Evolutionary conservation across 2,113 vertebrate species (phyloP), one percentile per base, ranked within the genome.

Genomic region (Pandion haliaetus): DNA sequence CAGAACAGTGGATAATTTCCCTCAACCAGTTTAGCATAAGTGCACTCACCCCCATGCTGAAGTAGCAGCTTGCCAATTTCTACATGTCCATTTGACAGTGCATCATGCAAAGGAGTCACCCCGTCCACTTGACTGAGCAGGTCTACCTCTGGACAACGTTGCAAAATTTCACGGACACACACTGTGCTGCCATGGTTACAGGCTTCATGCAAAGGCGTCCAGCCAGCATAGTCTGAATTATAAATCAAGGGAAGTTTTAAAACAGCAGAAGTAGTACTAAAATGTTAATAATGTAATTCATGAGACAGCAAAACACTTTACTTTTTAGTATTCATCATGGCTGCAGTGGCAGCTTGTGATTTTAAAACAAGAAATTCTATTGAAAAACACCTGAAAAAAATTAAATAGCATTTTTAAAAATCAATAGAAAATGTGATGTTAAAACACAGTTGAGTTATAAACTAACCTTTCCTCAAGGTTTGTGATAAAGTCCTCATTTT

Each of bases 141-240:
- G 96, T 99, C 96, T 87, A 99, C 99, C 97, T 98, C 96, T 72
- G 99, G 99, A 97, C 97, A 99, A 94, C 98, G 98, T 49, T 97
- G 98, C 92, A 99, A 98, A 98, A 99, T 98, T 97, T 99, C 99
- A 95, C 93, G 98, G 97, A 99, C 99, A 97, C 99, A 99, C 62
- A 98, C 98, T 70, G 97, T 98, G 98, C 98, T 99, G 96, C 99
- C 99, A 97, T 99, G 99, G 98, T 99, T 99, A 98, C 99, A 99
- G 36, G 99, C 99, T 98, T 99, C 99, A 96, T 99, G 99, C 96
- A 99, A 98, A 91, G 99, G 99, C 26, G 99, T 99, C 99, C 99
- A 99, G 97, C 99, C 99, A 95, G 98, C 99, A 95, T 99, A 98
- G 98, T 99, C 99, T 99, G 98, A 95, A 98, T 98, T 97, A 98